Conservation (phyloP, 2,888 invertebrate species). For the Drosophila anomalipes region DNA sequence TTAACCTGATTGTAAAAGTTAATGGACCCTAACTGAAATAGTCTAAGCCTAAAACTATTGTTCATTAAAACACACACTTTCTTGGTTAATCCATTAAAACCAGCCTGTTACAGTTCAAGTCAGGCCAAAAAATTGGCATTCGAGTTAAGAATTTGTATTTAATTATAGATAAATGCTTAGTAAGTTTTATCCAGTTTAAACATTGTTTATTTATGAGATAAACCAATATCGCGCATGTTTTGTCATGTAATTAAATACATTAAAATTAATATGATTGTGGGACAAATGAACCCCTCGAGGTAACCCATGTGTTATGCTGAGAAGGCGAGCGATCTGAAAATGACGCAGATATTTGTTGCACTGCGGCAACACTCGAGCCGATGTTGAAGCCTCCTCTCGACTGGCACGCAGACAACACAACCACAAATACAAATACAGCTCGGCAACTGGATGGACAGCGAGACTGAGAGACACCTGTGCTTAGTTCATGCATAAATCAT, state of each 20-base stretch:
- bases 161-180: background rate
- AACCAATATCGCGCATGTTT: no score
- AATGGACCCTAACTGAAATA: no score
- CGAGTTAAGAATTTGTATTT: background rate
- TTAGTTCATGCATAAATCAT: constrained; percentile 67
- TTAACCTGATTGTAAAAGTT: background rate
- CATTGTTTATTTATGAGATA: background rate
- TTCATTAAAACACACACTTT: no score
- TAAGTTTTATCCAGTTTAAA: background rate
- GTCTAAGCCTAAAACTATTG: no score
- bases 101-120: no score
- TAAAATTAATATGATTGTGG: background rate
- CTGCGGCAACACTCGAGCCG: constrained; percentile 20
- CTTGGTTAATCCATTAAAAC: background rate
- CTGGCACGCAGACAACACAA: constrained; percentile 13
- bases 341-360: constrained; percentile 35
- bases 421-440: background rate
- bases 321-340: background rate
- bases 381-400: constrained; percentile 31
- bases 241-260: background rate
- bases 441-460: constrained; percentile 1
- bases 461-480: constrained; percentile 51
- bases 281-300: constrained; percentile 9
- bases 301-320: constrained; percentile 18
- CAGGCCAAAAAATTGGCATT: background rate